These are phyloP conservation scores for Malurus alboscapulatus DNA, from an alignment of 2,113 vertebrate genomes.

Conservation along the genomic window DNA sequence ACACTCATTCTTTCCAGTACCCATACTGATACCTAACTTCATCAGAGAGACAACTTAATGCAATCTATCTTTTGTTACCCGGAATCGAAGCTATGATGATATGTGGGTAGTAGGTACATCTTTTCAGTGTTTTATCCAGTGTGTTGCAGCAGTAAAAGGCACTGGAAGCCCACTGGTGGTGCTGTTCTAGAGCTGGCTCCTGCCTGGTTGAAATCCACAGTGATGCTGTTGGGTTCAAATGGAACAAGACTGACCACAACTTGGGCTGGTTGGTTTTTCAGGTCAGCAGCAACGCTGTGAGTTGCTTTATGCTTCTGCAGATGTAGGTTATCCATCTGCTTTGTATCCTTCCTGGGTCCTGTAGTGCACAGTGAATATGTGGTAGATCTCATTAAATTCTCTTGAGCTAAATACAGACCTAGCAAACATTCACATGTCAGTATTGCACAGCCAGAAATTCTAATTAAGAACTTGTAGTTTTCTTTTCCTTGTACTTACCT, in stretches of 20 bases:
- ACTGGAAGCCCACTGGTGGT: neutral
- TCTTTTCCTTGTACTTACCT: neutral
- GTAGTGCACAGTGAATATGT: neutral
- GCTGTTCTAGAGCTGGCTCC: fast-evolving
- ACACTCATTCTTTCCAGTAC: neutral
- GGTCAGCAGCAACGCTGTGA: neutral
- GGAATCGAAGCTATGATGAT: neutral
- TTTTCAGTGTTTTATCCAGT: neutral
- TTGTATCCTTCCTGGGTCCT: neutral
- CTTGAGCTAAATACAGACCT: neutral
- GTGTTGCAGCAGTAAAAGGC: neutral
- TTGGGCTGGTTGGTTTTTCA: neutral
- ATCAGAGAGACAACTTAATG: neutral
- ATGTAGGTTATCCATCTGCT: neutral
- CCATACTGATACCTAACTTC: neutral
- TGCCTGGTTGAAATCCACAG: neutral
- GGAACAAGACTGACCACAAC: neutral
- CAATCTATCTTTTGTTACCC: neutral
- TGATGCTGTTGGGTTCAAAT: neutral
- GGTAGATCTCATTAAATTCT: neutral
- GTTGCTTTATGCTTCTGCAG: neutral
- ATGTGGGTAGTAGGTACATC: neutral
- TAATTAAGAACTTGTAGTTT: neutral
- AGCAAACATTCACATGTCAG: neutral
- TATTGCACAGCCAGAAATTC: neutral